Percentiles rank a stretch among this genome's conserved stretches.
Conservation (phyloP, 2,113 vertebrate genomes). For the mouse (Mus musculus) region GRCm39 chr15:101098501-101099000, state of each 20-base stretch:
- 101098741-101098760: neutral
- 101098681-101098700: neutral
- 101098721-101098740: neutral
- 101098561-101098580: neutral
- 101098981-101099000: neutral
- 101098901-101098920: neutral
- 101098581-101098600: neutral
- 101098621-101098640: neutral
- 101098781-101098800: neutral
- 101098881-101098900: neutral
- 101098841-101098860: neutral
- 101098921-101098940: neutral
- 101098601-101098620: neutral
- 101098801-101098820: neutral
- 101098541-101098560: neutral
- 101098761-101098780: neutral
- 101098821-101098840: neutral
- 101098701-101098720: neutral
- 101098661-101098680: neutral
- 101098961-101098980: neutral
- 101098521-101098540: neutral
- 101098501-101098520: constrained; percentile 10
- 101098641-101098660: neutral
- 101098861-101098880: neutral
- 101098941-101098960: neutral